Evolutionary conservation across 2,797 vertebrate genomes (phyloP).

Genomic region (Austrolebias charrua): DNA sequence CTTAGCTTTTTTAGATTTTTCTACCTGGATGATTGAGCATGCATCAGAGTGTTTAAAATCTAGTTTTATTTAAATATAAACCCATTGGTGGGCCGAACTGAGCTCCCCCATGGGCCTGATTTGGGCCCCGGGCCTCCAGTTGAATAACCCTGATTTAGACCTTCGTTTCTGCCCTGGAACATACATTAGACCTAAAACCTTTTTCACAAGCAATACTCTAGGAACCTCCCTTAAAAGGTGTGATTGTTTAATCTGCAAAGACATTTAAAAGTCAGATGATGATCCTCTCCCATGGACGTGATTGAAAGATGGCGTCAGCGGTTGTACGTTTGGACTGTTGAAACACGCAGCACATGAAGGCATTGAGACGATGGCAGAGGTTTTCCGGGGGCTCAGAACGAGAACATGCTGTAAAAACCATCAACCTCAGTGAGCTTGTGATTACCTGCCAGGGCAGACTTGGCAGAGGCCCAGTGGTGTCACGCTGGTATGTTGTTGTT

Average conservation of each 20-base stretch:
- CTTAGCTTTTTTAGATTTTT: too few relatives aligned
- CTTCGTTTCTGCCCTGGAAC: too few relatives aligned
- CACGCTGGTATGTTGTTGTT: conserved; percentile 71
- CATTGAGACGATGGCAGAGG: conserved; percentile 10
- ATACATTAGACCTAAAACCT: too few relatives aligned
- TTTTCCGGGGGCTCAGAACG: conserved; percentile 29
- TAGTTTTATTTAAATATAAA: too few relatives aligned
- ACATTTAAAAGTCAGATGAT: conserved; percentile 28
- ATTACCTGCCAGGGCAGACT: conserved; percentile 46
- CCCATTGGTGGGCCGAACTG: too few relatives aligned
- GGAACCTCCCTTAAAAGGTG: background rate
- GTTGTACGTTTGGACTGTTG: conserved; percentile 1
- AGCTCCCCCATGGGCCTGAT: too few relatives aligned
- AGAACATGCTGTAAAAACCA: conserved; percentile 32
- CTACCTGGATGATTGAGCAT: too few relatives aligned
- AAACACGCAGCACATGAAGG: conserved; percentile 9
- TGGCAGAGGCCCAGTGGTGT: conserved; percentile 60
- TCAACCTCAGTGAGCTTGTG: conserved; percentile 29
- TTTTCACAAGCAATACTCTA: too few relatives aligned
- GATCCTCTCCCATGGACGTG: background rate
- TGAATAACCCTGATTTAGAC: too few relatives aligned
- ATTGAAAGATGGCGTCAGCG: conserved; percentile 11
- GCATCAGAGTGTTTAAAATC: too few relatives aligned
- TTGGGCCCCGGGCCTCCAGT: too few relatives aligned
- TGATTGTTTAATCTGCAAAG: conserved; percentile 20